Percentiles rank a stretch among this genome's conserved stretches.
Conservation (phyloP, 1,140 invertebrate genomes). For the Laodelphax striatellus region DNA sequence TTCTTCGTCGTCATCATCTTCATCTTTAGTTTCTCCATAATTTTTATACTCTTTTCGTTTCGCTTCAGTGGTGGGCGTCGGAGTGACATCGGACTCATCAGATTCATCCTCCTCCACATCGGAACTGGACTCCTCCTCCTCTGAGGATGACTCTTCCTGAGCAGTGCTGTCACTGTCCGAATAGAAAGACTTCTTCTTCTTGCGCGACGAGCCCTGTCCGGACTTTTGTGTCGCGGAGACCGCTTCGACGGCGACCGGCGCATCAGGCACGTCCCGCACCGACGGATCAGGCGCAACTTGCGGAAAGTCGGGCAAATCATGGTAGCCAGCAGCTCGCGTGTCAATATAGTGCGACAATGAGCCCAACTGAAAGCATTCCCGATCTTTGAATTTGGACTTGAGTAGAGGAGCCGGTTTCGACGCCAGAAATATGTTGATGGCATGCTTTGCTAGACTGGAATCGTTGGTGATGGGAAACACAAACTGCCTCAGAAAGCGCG, state of each 20-base stretch:
- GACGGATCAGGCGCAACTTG: conserved; percentile 57
- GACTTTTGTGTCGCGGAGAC: conserved; percentile 22
- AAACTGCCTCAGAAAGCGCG: conserved; percentile 73
- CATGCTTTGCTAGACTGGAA: conserved; percentile 51
- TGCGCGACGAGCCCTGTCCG: conserved; percentile 9
- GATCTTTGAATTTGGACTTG: conserved; percentile 58
- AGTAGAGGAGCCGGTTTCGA: conserved; percentile 86
- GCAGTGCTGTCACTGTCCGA: conserved; percentile 27
- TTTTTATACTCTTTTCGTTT: neutral
- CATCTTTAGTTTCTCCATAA: conserved; percentile 21
- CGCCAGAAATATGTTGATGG: conserved; percentile 77
- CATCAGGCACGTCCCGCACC: conserved; percentile 63
- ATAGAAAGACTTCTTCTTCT: conserved; percentile 41
- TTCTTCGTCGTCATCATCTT: conserved; percentile 23
- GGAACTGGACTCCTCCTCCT: neutral
- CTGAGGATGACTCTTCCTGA: conserved; percentile 19
- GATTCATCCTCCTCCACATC: too few species aligned
- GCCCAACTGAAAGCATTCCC: conserved; percentile 83
- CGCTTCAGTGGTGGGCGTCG: conserved; percentile 22
- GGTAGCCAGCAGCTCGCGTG: conserved; percentile 70
- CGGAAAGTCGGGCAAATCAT: conserved; percentile 79
- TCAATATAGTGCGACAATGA: conserved; percentile 93
- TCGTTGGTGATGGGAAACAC: conserved; percentile 49
- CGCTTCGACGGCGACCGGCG: conserved; percentile 19
- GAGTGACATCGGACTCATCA: neutral